These are phyloP conservation scores for Sinotaia quadrata DNA, from an alignment of 2,888 invertebrate genomes.

Conservation along the genomic window DNA sequence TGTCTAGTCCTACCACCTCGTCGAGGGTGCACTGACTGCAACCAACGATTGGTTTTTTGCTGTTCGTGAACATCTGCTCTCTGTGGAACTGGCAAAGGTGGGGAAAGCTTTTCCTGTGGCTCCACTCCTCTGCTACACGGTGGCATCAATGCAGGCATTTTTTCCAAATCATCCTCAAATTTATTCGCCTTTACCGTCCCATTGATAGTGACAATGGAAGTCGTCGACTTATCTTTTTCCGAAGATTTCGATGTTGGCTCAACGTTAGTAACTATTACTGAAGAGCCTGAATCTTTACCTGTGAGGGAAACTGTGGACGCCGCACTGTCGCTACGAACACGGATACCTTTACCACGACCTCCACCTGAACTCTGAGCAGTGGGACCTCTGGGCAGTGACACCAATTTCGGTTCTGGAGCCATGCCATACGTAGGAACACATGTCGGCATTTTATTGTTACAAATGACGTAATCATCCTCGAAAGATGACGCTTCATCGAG, in stretches of 20 bases:
- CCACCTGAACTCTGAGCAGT: neutral
- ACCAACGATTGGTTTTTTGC: slow-evolving; percentile 12
- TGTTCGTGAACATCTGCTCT: slow-evolving; percentile 20
- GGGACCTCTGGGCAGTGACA: slow-evolving; percentile 22
- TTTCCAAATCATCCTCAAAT: slow-evolving; percentile 20
- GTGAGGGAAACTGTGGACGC: neutral
- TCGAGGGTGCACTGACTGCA: neutral
- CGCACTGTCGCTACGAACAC: slow-evolving; percentile 19
- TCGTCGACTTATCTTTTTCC: slow-evolving; percentile 17
- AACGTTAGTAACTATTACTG: slow-evolving; percentile 3
- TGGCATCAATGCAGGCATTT: slow-evolving; percentile 21
- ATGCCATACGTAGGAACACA: slow-evolving; percentile 29
- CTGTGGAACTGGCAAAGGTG: slow-evolving; percentile 20
- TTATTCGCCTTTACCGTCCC: slow-evolving; percentile 13
- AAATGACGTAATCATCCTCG: slow-evolving; percentile 44
- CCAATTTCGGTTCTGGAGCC: slow-evolving; percentile 25
- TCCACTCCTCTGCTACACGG: slow-evolving; percentile 18
- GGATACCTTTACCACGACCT: neutral
- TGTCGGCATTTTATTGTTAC: slow-evolving; percentile 26
- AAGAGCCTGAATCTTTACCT: neutral
- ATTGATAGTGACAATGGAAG: too few relatives aligned
- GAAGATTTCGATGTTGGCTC: neutral
- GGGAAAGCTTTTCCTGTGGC: slow-evolving; percentile 26
- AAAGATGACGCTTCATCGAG: slow-evolving; percentile 60
- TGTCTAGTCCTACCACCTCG: neutral